Conservation (phyloP, 2,888 invertebrate genomes). For the Rhingia rostrata region DNA sequence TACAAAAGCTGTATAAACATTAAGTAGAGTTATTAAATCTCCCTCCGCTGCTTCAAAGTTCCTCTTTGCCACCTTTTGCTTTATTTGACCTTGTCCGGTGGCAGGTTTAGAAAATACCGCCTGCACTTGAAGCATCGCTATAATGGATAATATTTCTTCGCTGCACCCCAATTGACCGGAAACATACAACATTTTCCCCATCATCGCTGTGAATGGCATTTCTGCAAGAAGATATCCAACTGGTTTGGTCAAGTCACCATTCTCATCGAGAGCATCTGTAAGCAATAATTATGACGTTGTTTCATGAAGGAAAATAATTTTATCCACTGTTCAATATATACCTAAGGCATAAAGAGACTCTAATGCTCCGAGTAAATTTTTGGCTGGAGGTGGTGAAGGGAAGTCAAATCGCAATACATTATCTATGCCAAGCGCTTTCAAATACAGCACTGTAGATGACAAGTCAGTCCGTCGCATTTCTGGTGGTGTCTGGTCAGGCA, state of each 20-base stretch:
- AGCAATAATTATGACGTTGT: background rate
- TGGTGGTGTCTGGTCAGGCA: slow-evolving; percentile 90
- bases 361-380: slow-evolving; percentile 91
- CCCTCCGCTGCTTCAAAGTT: slow-evolving; percentile 96
- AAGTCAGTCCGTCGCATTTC: slow-evolving; percentile 97
- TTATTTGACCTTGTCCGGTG: slow-evolving; percentile 87
- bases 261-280: slow-evolving; percentile 88
- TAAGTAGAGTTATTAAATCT: slow-evolving; percentile 94
- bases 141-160: slow-evolving; percentile 94
- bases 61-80: slow-evolving; percentile 89
- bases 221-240: slow-evolving; percentile 94
- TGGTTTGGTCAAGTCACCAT: slow-evolving; percentile 90
- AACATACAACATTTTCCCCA: slow-evolving; percentile 92
- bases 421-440: slow-evolving; percentile 96
- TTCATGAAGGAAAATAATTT: too few species aligned
- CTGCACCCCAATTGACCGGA: slow-evolving; percentile 95
- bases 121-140: slow-evolving; percentile 97
- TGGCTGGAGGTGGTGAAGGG: slow-evolving; percentile 95
- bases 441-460: slow-evolving; percentile 91
- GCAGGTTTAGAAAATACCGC: slow-evolving; percentile 91
- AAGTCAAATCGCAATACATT: slow-evolving; percentile 96
- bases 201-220: slow-evolving; percentile 93
- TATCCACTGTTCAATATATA: slow-evolving; percentile 38
- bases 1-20: slow-evolving; percentile 88
- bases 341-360: slow-evolving; percentile 94